Evolutionary conservation across 2,113 vertebrate species (phyloP).

Genomic region (Ginglymostoma cirratum): DNA sequence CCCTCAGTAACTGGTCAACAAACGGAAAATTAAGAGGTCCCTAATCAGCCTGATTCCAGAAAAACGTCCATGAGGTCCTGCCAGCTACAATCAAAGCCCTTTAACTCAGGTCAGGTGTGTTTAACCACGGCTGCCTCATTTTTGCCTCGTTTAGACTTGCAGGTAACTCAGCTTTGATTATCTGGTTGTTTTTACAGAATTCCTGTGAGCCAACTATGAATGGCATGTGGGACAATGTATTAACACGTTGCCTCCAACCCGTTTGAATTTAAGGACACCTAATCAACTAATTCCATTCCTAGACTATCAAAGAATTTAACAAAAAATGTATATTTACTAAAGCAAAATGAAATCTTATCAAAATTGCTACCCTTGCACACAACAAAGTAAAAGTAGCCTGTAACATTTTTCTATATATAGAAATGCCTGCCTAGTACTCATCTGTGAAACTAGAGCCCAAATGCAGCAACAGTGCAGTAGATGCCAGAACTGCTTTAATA

Average conservation of each 20-base stretch:
- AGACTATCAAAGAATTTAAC: neutral
- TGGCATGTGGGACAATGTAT: conserved; percentile 14
- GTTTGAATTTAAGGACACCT: neutral
- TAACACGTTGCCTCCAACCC: neutral
- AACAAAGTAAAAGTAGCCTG: neutral
- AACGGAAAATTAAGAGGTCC: neutral
- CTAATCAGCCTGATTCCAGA: neutral
- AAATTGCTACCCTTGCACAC: neutral
- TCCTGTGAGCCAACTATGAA: neutral
- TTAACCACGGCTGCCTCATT: neutral
- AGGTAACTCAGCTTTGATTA: neutral
- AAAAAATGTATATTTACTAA: neutral
- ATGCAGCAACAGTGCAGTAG: neutral
- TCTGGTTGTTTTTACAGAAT: neutral
- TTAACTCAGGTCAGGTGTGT: conserved; percentile 11
- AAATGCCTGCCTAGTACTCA: neutral
- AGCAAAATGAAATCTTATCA: neutral
- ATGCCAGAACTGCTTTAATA: neutral
- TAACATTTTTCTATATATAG: neutral
- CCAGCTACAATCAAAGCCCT: conserved; percentile 3
- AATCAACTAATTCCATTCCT: neutral
- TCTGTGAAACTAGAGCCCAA: neutral
- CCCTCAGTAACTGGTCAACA: neutral
- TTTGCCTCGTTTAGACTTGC: conserved; percentile 25
- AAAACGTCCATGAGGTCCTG: neutral